Evolutionary conservation across 2,888 invertebrate species (phyloP).

Genomic region (Sylvicola cinctus): DNA sequence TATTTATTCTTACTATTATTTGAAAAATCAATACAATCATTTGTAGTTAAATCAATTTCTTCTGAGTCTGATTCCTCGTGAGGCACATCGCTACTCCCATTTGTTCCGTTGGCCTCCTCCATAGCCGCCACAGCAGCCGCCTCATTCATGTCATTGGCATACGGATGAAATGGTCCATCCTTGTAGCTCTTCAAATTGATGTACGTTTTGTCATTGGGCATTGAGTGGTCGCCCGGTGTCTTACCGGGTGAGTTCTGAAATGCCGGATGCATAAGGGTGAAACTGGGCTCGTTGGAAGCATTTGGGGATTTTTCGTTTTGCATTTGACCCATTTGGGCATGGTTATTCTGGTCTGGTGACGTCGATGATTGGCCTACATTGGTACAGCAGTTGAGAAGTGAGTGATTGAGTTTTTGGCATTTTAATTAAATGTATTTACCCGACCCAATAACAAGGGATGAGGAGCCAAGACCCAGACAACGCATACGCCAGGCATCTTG

Average conservation of each 20-base stretch:
- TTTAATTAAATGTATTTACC: slow-evolving; percentile 1
- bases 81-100: slow-evolving; percentile 15
- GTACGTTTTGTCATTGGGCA: slow-evolving; percentile 18
- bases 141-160: too few species aligned
- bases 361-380: too few species aligned
- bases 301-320: slow-evolving; percentile 16
- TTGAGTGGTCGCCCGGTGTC: not conserved
- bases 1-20: slow-evolving; percentile 13
- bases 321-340: too few species aligned
- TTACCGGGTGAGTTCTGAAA: slow-evolving; percentile 19
- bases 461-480: slow-evolving; percentile 50
- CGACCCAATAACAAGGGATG: slow-evolving; percentile 37
- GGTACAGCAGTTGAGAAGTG: not conserved
- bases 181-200: slow-evolving; percentile 24
- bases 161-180: slow-evolving; percentile 9
- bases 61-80: slow-evolving; percentile 25
- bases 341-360: too few species aligned
- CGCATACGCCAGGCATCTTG: slow-evolving; percentile 86
- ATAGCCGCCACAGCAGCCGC: slow-evolving; percentile 3
- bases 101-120: slow-evolving; percentile 9
- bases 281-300: slow-evolving; percentile 10
- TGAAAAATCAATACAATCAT: slow-evolving; percentile 24
- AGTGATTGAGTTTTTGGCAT: not conserved
- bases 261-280: slow-evolving; percentile 25
- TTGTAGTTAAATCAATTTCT: slow-evolving; percentile 24